Base-by-base conservation (phyloP, 2,797 vertebrate genomes). In the Phylloscopus collybita region DNA sequence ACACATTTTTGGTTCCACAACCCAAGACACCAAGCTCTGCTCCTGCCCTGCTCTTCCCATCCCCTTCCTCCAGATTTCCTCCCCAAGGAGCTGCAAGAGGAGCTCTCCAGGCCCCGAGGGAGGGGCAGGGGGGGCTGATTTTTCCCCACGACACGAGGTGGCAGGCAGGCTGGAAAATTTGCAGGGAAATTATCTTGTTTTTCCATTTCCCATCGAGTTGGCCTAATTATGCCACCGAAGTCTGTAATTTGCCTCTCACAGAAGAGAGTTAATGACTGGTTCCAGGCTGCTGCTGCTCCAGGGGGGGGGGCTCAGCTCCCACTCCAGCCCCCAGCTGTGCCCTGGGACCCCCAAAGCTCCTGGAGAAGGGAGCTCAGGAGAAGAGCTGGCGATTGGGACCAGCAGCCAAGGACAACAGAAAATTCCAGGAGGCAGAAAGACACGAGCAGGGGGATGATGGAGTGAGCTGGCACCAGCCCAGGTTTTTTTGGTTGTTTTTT, bases 201-300 rank as follows among this genome's bases (percentile, higher is more conserved):
- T 92, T 92, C 93, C 80, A 74, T 96, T 93, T 95, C 92, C 90
- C 71, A 72, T 81, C 20, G 22, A 86, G 90, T 36, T 80, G 93
- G 80, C 93, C 97, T 96, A 95, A 93, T 90, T 97, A 90, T 86
- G 93, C 93, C 40, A 0, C 88, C 18, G 5, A 86, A 92, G 92
- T 72, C 94, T 94, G 44, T 95, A 93, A 97, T 97, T 95, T 96
- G 92, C 93, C 66, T 96, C 92, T 80, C 65, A 49, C 83, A 76
- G 95, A 85, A 71, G 83, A 91, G 72, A 86, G 60, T 90, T 97
- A 96, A 95, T 93, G 93, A 92, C 44, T 51, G 67, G 74, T 69
- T 70, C 71, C 17, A 49, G 9, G 2, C 56, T 45, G 44, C 85
- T 90, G 84, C 91, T 7, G 25, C 56, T 89, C 90, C 9, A 9